Base-by-base conservation (phyloP, 2,113 vertebrate species). In the Microcebus jonahi region DNA sequence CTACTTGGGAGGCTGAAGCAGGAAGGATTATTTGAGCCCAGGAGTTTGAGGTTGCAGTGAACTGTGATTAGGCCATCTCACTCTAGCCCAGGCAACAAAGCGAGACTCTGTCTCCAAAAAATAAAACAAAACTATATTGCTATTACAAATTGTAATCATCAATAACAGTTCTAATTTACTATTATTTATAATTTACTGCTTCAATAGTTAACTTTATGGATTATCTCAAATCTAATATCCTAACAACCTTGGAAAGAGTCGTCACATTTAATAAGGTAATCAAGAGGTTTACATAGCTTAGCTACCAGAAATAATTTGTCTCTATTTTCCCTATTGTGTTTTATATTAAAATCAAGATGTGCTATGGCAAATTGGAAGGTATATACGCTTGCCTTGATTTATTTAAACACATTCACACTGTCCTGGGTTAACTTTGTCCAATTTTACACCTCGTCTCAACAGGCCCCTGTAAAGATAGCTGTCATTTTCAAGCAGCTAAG, bases 401-500 rank as follows among this genome's bases (percentile, higher is more conserved):
- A 76, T 39, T 65, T 81, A 45, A 90, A 88, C 2, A 48, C 8
- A 73, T 48, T 89, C n/a, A 65, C 8, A 48, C 3, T 77, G 23
- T 3, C 31, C 2, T 57, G 57, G 31, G 36, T 71, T 91, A 89
- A 93, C 23, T 39, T 81, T 57, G 29, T 90, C 65, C 8, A 50
- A 48, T 50, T 27, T 96, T 27, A 90, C 92, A 34, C 50, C 71
- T 73, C 85, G 3, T 97, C 45, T 93, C 95, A 36, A 73, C 90
- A 99, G 99, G 99, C 99, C 96, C 99, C 99, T 23, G 99, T 99
- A 10, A 99, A 99, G 95, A 99, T 99, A 36, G 99, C 99, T 1
- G 99, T 99, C 71, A 99, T 99, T 98, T 99, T 99, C 97, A 99
- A 99, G 97, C 99, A 99, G 77, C 98, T 99, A 82, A 99, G 99